Base-by-base conservation (phyloP, 2,888 invertebrate genomes). In the Sarcophaga caerulescens region DNA sequence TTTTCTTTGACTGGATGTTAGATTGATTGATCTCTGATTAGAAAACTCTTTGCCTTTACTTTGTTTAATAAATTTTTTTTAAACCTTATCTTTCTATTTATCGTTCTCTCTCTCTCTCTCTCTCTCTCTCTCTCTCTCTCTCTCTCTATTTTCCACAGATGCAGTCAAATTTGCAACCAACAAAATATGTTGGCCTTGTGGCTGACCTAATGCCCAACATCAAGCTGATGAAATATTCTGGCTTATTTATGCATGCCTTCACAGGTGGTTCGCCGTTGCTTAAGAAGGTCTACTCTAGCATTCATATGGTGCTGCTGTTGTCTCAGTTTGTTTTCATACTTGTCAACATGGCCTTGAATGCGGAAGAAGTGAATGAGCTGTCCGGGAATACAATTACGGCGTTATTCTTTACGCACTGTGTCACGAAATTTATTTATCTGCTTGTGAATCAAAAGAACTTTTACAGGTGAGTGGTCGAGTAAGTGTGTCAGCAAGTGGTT, bases 121-220 rank as follows among this genome's bases (percentile, higher is more conserved):
- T 52, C 4, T 52, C 52, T 17, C 17, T 52, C 8, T 35, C 35
- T 35, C 35, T 35, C 8, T 35, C 35, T 35, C 8, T 35, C 35
- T 52, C 4, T 52, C 17, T 17, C 23, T 25, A 52, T 45, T 17
- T 8, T 69, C 21, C 12, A 35, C 52, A 87, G 88, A 88, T 88
- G 88, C 85, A 87, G 65, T 19, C 86, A n/a, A 86, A 81, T 75
- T 90, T 93, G 91, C 91, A 92, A 87, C 90, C 91, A 23, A 89
- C 90, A 52, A 93, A 93, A 85, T 93, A 93, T 88, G 90, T 90
- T 57, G 97, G 97, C 93, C 95, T 97, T 74, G 97, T 97, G 94
- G 95, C 96, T 92, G 97, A 97, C 92, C 94, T 97, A 90, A 95
- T 97, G 96, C 97, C 97, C 65, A 97, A 97, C 90, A 96, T 97